These are phyloP conservation scores for Epinotia demarniana DNA, from an alignment of 2,888 invertebrate genomes.

Conservation along the genomic window DNA sequence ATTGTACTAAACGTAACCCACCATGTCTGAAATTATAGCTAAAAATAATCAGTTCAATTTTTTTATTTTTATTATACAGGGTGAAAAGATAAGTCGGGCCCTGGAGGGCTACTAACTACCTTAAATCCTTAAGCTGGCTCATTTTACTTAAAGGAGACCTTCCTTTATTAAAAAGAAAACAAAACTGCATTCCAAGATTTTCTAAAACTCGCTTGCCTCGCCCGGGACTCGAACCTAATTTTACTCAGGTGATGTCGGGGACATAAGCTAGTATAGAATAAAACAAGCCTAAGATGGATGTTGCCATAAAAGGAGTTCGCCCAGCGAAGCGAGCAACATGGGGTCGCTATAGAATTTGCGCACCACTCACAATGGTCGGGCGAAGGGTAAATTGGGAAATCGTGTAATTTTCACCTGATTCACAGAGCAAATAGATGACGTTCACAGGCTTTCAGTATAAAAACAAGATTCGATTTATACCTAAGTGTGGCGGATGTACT, in stretches of 20 bases:
- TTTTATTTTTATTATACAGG: too few species aligned
- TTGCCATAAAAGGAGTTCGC: conserved; percentile 27
- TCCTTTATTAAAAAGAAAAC: too few species aligned
- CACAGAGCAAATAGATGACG: conserved; percentile 48
- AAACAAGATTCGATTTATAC: too few species aligned
- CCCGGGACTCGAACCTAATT: background rate
- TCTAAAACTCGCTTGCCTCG: too few species aligned
- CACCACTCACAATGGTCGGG: conserved; percentile 44
- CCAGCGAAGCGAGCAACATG: conserved; percentile 38
- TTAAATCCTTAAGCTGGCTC: too few species aligned
- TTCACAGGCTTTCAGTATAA: conserved; percentile 1
- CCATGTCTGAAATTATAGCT: too few species aligned
- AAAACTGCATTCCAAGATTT: too few species aligned
- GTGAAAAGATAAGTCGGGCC: too few species aligned
- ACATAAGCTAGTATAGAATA: background rate
- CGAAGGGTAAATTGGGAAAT: conserved; percentile 57
- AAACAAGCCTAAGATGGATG: conserved; percentile 29
- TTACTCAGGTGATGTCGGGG: background rate
- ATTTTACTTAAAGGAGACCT: too few species aligned
- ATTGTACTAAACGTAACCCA: too few species aligned
- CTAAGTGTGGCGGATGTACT: background rate
- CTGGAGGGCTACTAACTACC: too few species aligned
- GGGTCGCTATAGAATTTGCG: conserved; percentile 34
- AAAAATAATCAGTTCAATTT: too few species aligned
- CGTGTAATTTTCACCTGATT: conserved; percentile 57